phyloP scores from a whole-genome alignment of 2,113 vertebrate species.

The Scophthalmus maximus region DNA sequence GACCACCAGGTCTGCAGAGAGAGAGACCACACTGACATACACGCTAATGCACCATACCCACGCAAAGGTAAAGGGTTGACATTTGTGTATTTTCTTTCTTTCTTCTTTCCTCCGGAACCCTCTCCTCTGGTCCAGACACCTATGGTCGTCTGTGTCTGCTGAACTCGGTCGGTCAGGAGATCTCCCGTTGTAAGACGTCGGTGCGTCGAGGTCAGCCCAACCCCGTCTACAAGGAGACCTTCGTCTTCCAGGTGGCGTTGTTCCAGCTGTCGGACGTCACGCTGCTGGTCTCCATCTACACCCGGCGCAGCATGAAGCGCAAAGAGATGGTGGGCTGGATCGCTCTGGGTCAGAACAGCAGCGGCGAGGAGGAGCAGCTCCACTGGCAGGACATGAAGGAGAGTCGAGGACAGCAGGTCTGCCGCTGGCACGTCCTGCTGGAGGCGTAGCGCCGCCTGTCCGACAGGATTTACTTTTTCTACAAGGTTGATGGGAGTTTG shows the following conservation, averaged over 20 bases:
- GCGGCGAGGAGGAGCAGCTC: constrained; percentile 91
- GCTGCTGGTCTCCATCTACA: constrained; percentile 92
- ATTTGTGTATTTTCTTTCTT: too few species aligned
- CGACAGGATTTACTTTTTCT: not conserved
- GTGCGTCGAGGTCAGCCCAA: constrained; percentile 93
- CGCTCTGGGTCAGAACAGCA: constrained; percentile 93
- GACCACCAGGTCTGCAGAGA: constrained; percentile 89
- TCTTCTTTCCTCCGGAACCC: too few species aligned
- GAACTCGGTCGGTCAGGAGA: constrained; percentile 94
- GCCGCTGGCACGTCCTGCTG: constrained; percentile 92
- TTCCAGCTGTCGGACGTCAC: constrained; percentile 98
- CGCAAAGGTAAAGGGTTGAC: too few species aligned
- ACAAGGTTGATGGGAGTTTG: not conserved
- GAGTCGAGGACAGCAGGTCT: constrained; percentile 87
- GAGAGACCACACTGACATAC: not conserved
- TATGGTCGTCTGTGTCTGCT: constrained; percentile 92
- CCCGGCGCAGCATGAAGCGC: constrained; percentile 92
- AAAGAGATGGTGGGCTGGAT: constrained; percentile 99
- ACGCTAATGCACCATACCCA: too few species aligned
- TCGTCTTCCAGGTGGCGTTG: constrained; percentile 96
- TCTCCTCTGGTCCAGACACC: constrained; percentile 83
- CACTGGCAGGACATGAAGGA: constrained; percentile 98
- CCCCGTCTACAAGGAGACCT: constrained; percentile 97
- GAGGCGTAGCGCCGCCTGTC: constrained; percentile 82
- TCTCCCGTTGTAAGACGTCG: constrained; percentile 95